Base-by-base conservation (phyloP, 2,888 invertebrate genomes). In the Julus scandinavius region DNA sequence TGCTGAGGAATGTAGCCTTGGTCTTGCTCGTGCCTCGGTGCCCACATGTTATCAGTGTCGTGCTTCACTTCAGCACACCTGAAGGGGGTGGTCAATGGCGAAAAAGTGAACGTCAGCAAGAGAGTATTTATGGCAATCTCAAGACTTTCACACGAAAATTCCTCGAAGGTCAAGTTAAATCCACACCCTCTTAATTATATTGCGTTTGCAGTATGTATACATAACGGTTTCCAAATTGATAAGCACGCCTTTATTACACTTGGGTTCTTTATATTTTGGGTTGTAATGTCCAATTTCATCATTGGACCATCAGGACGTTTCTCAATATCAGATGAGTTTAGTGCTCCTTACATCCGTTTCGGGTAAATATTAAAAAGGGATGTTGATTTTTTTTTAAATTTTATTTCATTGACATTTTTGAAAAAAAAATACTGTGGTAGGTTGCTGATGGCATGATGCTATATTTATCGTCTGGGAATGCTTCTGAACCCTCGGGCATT, bases 291-390 rank as follows among this genome's bases (percentile, higher is more conserved):
- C 29, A 29, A 29, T 29, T 29, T 29, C 29, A 29, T 29, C 29
- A 29, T 29, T 29, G 29, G 29, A 29, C 29, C 29, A 29, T 2
- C 63, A 9, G 72, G 72, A 72, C 72, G 29, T 72, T 72, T 29
- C 72, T 29, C 72, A 72, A 72, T n/a, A 5, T 5, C 6, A 5
- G 6, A 13, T 72, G n/a, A 29, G 72, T 72, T 72, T 72, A 72
- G 72, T 72, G 72, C 72, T 72, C 72, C 72, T 29, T 9, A 72
- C 72, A 72, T 72, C 72, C 72, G 72, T 72, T 72, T 72, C 72
- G 72, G 20, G 72, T 72, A 72, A 72, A 72, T 72, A 72, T 72
- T 29, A 4, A 3, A 29, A 72, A 20, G 5, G 4, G 72, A 17
- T 72, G 72, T n/a, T 72, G 29, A 29, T 17, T 72, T 72, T 72